A percentile compares a stretch with the other conserved stretches of the same genome.
phyloP scores from a whole-genome alignment of 2,797 vertebrate genomes.

The Crenichthys baileyi region DNA sequence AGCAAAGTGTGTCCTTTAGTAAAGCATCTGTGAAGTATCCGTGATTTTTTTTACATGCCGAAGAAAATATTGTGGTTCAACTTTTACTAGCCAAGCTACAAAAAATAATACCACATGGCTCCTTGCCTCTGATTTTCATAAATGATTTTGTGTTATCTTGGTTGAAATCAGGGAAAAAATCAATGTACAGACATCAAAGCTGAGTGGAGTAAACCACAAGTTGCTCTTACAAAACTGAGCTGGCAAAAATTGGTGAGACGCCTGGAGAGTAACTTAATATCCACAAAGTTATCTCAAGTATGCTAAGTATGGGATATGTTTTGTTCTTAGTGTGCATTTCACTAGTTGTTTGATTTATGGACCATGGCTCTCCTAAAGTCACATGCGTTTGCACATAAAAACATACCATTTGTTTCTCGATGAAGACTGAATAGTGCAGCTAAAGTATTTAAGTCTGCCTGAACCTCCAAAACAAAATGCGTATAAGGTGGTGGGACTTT shows the following conservation, averaged over 20 bases:
- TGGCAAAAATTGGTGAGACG: neutral
- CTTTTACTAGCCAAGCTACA: neutral
- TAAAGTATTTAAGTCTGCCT: neutral
- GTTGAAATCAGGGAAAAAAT: constrained; percentile 6
- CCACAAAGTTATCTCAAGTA: constrained; percentile 8
- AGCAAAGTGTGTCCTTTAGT: neutral
- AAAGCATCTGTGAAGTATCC: constrained; percentile 7
- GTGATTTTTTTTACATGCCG: constrained; percentile 2
- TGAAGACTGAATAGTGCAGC: neutral
- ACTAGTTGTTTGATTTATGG: constrained; percentile 23
- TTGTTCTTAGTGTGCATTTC: neutral
- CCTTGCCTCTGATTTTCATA: neutral
- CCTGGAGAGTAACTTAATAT: constrained; percentile 8
- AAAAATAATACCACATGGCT: neutral
- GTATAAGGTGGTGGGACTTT: constrained; percentile 20
- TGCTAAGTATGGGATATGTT: constrained; percentile 11
- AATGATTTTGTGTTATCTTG: neutral
- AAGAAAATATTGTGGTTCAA: constrained; percentile 28
- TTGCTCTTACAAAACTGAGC: neutral
- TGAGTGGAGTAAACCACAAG: neutral
- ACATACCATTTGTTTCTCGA: neutral
- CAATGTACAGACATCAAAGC: constrained; percentile 1
- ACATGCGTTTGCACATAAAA: neutral
- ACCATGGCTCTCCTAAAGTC: constrained; percentile 1
- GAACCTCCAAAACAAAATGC: constrained; percentile 9